Base-by-base conservation (phyloP, 2,113 vertebrate species). In the Xyliphius kryptos region DNA sequence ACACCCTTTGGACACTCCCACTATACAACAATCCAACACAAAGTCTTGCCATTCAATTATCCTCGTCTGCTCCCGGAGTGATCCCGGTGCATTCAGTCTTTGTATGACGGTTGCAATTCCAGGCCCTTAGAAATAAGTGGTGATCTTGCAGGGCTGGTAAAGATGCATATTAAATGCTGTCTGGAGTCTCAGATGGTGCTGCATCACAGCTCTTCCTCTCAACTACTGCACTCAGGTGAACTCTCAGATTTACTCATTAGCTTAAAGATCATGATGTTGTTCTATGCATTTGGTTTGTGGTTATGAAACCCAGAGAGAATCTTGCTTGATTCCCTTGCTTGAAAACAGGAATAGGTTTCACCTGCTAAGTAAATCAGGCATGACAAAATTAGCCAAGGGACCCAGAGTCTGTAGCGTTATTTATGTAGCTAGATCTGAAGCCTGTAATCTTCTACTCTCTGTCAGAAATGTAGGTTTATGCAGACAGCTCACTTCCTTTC, bases 291-390 rank as follows among this genome's bases (percentile, higher is more conserved):
- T 13, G 55, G 26, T 72, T 67, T 67, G 59, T 41, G 44, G 69
- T 62, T 17, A 54, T 50, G 11, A n/a, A n/a, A n/a, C n/a, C n/a
- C n/a, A n/a, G n/a, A n/a, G n/a, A n/a, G 40, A 22, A 15, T 52
- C 41, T n/a, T 50, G 57, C 48, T n/a, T n/a, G n/a, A n/a, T n/a
- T 72, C 61, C 54, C 46, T 61, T 58, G 52, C 46, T 51, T 63
- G 59, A 72, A 55, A 72, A 72, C 70, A 72, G 69, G 64, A 72
- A 67, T 60, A 63, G 69, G 48, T 67, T 52, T 37, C 47, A 60
- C 21, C 68, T 71, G 63, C 58, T 16, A 20, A 47, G 26, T 54
- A 47, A 64, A 58, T 67, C 40, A 8, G 58, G 20, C 15, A 17
- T 57, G 63, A 63, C 53, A 41, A 67, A 32, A 26, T n/a, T n/a